These are phyloP conservation scores for Philotrypesis tridentata DNA, from an alignment of 1,140 invertebrate genomes.

Conservation along the genomic window DNA sequence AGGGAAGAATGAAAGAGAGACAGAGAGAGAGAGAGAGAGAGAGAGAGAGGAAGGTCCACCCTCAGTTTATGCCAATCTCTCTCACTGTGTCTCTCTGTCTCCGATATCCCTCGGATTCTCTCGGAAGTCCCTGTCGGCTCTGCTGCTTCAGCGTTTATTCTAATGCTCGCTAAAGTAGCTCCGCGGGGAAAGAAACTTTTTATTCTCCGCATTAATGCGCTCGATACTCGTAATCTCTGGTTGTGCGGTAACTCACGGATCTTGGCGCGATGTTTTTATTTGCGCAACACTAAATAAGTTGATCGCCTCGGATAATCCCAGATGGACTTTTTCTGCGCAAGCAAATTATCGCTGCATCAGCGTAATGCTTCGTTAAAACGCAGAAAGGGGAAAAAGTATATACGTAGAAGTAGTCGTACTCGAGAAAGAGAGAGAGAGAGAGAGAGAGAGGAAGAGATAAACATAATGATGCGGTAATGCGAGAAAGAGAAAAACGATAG, in stretches of 20 bases:
- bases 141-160: background rate
- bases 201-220: background rate
- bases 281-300: background rate
- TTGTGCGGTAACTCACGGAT: background rate
- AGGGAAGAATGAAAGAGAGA: conserved; percentile 52
- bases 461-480: conserved; percentile 46
- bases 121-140: background rate
- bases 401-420: background rate
- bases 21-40: conserved; percentile 30
- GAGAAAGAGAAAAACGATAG: conserved; percentile 56
- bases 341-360: conserved; percentile 7
- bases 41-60: conserved; percentile 51
- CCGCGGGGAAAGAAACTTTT: background rate
- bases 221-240: background rate
- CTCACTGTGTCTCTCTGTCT: no score
- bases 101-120: background rate
- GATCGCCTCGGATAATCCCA: background rate
- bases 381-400: background rate
- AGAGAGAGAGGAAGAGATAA: conserved; percentile 43
- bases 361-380: conserved; percentile 23
- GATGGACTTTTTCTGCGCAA: conserved; percentile 15
- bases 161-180: background rate
- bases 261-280: background rate
- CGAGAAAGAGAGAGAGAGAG: conserved; percentile 51
- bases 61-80: conserved; percentile 48